Percentiles rank a stretch among this genome's conserved stretches.
Conservation (phyloP, 2,113 vertebrate genomes). For the Diphyllodes magnificus region DNA sequence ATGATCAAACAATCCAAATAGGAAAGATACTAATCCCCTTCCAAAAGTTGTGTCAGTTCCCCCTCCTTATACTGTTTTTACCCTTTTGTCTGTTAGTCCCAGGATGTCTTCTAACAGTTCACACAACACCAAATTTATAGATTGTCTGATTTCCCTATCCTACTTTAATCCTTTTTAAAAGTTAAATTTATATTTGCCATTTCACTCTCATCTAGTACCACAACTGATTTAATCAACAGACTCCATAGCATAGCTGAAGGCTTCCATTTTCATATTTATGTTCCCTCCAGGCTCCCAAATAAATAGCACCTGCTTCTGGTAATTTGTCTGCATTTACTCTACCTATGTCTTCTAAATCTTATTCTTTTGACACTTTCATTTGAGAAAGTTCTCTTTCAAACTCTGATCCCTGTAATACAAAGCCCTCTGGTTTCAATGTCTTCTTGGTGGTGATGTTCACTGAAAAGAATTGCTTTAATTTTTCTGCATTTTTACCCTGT, state of each 20-base stretch:
- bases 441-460: background rate
- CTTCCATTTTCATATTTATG: background rate
- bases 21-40: background rate
- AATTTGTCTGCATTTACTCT: background rate
- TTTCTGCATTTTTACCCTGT: constrained; percentile 1
- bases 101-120: background rate
- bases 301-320: background rate
- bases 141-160: background rate
- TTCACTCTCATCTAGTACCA: background rate
- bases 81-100: background rate
- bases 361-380: background rate
- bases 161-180: background rate
- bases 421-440: background rate
- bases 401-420: background rate
- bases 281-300: background rate
- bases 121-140: background rate
- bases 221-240: background rate
- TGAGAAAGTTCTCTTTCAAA: background rate
- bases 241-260: background rate
- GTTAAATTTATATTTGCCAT: background rate
- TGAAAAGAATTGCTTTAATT: constrained; percentile 24
- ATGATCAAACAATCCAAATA: background rate
- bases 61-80: background rate
- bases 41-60: background rate
- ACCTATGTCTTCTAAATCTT: background rate